Conservation (phyloP, 2,888 invertebrate genomes). For the Andrena camellia region DNA sequence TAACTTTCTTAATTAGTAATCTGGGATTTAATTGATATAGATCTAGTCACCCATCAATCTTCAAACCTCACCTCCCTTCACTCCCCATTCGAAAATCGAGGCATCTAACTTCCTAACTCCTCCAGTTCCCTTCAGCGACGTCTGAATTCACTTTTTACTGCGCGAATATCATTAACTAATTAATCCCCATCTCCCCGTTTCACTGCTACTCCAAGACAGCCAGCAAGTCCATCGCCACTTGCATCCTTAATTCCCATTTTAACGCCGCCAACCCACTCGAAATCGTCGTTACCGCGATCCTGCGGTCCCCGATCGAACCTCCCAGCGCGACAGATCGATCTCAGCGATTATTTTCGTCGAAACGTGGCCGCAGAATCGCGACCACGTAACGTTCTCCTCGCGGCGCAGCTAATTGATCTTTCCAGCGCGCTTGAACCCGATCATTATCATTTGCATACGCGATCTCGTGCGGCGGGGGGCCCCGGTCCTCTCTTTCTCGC, state of each 20-base stretch:
- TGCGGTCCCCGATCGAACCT: neutral
- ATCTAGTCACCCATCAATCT: too few relatives aligned
- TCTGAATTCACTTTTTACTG: neutral
- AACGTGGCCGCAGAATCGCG: slow-evolving; percentile 21
- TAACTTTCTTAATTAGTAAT: too few relatives aligned
- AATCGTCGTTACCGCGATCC: neutral
- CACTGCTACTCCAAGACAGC: neutral
- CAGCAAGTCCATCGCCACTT: neutral
- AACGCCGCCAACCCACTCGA: neutral
- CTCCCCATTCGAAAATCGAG: too few relatives aligned
- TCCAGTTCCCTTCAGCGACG: too few relatives aligned
- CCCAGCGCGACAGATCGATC: neutral
- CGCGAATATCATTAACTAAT: neutral
- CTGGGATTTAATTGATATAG: too few relatives aligned
- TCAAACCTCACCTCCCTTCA: too few relatives aligned
- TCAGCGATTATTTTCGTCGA: slow-evolving; percentile 19
- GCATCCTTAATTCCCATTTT: neutral
- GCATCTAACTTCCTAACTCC: too few relatives aligned
- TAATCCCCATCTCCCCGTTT: neutral
- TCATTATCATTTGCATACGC: slow-evolving; percentile 82
- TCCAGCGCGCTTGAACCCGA: slow-evolving; percentile 82
- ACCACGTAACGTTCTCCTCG: slow-evolving; percentile 71
- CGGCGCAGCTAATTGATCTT: slow-evolving; percentile 81
- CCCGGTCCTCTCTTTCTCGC: slow-evolving; percentile 61
- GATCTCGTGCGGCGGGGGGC: slow-evolving; percentile 70